Percentiles rank a stretch among this genome's conserved stretches.
phyloP scores from a whole-genome alignment of 2,113 vertebrate genomes.

The Naja naja region DNA sequence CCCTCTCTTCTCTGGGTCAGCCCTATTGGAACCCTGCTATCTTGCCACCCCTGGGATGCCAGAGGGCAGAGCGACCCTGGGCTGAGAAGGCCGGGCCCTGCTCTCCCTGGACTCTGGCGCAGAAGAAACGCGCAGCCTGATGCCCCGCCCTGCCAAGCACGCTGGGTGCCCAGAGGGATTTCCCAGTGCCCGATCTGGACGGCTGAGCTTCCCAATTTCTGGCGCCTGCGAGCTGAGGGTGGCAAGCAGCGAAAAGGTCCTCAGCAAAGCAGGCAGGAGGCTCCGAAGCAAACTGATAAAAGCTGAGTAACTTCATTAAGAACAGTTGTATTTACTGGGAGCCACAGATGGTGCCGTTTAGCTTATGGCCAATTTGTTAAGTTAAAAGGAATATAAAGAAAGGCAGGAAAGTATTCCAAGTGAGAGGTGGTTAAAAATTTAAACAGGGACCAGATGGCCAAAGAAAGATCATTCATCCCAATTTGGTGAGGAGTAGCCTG shows the following conservation, averaged over 20 bases:
- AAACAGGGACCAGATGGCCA: conserved; percentile 81
- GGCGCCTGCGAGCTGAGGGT: conserved; percentile 82
- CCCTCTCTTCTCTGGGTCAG: not conserved
- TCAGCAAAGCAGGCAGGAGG: conserved; percentile 83
- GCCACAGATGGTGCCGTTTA: conserved; percentile 89
- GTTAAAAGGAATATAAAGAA: conserved; percentile 81
- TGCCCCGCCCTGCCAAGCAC: conserved; percentile 82
- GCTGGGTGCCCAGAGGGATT: conserved; percentile 92
- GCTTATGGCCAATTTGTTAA: conserved; percentile 85
- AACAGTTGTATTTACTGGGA: conserved; percentile 93
- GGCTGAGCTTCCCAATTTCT: conserved; percentile 92
- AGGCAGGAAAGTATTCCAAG: conserved; percentile 76
- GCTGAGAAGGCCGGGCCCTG: conserved; percentile 83
- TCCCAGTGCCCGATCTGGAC: conserved; percentile 95
- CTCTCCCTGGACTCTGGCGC: conserved; percentile 74
- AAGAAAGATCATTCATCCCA: conserved; percentile 79
- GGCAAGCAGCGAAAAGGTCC: conserved; percentile 91
- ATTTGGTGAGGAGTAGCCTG: conserved; percentile 71
- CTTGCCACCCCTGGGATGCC: too few species aligned
- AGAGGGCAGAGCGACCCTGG: conserved; percentile 80
- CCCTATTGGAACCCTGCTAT: not conserved
- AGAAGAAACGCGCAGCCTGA: conserved; percentile 75
- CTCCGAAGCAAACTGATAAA: conserved; percentile 94
- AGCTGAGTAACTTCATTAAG: conserved; percentile 96
- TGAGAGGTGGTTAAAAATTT: conserved; percentile 83